These are phyloP conservation scores for Cataglyphis hispanica DNA, from an alignment of 1,140 invertebrate genomes.

Conservation along the genomic window DNA sequence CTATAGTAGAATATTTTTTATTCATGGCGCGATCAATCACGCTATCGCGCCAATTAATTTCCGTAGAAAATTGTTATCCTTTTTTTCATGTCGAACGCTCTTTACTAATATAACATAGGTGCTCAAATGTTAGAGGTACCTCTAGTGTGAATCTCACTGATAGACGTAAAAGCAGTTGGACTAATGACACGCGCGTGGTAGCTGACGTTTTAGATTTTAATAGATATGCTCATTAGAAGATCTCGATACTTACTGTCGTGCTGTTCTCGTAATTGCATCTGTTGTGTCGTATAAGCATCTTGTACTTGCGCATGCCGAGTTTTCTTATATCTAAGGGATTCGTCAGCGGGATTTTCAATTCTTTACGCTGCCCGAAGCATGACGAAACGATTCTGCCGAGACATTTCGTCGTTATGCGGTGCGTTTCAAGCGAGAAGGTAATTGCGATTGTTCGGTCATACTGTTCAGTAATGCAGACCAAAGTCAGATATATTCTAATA, in stretches of 20 bases:
- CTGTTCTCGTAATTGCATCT: conserved; percentile 77
- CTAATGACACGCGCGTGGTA: conserved; percentile 64
- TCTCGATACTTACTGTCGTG: conserved; percentile 66
- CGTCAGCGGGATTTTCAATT: conserved; percentile 68
- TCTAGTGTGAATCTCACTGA: conserved; percentile 79
- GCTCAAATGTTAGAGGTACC: conserved; percentile 69
- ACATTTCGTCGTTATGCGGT: conserved; percentile 26
- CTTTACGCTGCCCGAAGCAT: conserved; percentile 74
- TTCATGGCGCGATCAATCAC: conserved; percentile 42
- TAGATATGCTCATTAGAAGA: conserved; percentile 56
- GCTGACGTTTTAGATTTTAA: conserved; percentile 68
- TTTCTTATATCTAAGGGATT: conserved; percentile 69
- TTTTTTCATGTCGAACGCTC: conserved; percentile 57
- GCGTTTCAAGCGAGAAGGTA: conserved; percentile 47
- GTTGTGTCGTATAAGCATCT: conserved; percentile 77
- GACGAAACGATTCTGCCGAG: conserved; percentile 70
- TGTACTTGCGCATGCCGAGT: conserved; percentile 79
- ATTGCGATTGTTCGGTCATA: conserved; percentile 28
- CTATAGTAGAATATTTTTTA: conserved; percentile 66
- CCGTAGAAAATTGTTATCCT: conserved; percentile 62
- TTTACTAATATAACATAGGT: conserved; percentile 70
- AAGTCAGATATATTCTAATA: background rate
- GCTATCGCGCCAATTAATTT: conserved; percentile 42
- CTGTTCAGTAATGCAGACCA: background rate
- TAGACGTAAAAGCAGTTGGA: conserved; percentile 77